Conservation (phyloP, 2,113 vertebrate genomes). For the Ceyx margarethae region DNA sequence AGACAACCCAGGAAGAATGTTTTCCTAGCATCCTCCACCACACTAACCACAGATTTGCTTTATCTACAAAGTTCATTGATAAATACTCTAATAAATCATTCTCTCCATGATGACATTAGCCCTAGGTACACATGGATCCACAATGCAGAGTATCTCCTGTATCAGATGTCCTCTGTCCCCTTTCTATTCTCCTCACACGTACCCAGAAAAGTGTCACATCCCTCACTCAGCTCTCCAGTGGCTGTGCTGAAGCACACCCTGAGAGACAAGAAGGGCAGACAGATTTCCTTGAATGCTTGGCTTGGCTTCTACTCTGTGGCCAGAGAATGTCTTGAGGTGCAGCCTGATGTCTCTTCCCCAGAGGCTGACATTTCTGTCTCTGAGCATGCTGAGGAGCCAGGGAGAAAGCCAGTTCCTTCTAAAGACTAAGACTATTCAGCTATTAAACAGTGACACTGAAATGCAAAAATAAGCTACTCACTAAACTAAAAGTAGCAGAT, state of each 20-base stretch:
- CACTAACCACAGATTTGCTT: slow-evolving; percentile 11
- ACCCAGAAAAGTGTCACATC: background rate
- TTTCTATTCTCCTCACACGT: background rate
- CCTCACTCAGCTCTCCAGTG: background rate
- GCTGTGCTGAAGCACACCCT: background rate
- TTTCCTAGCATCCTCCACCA: slow-evolving; percentile 14
- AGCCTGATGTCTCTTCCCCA: background rate
- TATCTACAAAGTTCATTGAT: background rate
- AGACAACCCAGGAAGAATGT: slow-evolving; percentile 66
- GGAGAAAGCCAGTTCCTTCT: background rate
- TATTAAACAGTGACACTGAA: background rate
- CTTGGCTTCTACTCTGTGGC: background rate
- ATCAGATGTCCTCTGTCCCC: background rate
- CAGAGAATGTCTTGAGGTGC: background rate
- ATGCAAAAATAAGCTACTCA: background rate
- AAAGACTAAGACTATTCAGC: background rate
- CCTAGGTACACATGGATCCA: background rate
- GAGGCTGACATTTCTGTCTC: background rate
- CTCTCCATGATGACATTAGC: background rate
- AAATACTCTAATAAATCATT: background rate
- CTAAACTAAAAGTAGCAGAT: background rate
- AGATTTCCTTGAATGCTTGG: background rate
- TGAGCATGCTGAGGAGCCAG: background rate
- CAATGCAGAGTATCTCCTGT: background rate
- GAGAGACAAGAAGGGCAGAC: background rate